phyloP scores from a whole-genome alignment of 1,140 invertebrate species.

The Vanessa tameamea region DNA sequence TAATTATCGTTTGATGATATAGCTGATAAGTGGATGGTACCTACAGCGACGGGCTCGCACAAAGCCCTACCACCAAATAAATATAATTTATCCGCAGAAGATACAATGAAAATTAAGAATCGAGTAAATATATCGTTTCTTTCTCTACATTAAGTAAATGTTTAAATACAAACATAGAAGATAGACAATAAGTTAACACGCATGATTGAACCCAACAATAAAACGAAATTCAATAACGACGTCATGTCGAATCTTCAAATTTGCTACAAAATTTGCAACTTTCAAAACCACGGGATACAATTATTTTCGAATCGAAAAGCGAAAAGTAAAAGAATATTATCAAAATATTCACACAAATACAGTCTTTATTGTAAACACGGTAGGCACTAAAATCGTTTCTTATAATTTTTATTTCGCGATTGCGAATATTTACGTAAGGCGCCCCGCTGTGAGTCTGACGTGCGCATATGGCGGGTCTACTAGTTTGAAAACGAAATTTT shows the following conservation, averaged over 20 bases:
- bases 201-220: constrained; percentile 10
- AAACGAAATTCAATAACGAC: constrained; percentile 10
- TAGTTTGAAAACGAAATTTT: constrained; percentile 49
- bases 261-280: constrained; percentile 53
- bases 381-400: constrained; percentile 6
- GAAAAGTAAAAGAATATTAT: not conserved
- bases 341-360: not conserved
- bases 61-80: too few species aligned
- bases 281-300: constrained; percentile 57
- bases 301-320: constrained; percentile 36
- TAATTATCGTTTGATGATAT: too few species aligned
- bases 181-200: constrained; percentile 1
- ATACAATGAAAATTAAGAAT: too few species aligned
- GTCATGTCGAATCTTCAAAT: constrained; percentile 45
- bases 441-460: constrained; percentile 42
- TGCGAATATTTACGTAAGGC: constrained; percentile 24
- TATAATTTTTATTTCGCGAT: not conserved
- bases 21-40: too few species aligned
- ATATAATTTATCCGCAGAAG: too few species aligned
- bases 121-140: too few species aligned
- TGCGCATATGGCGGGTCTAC: constrained; percentile 52
- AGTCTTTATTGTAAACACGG: not conserved
- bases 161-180: not conserved
- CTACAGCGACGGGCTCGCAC: too few species aligned
- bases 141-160: too few species aligned